These are phyloP conservation scores for Pteromalus puparum DNA, from an alignment of 1,140 invertebrate species.

Conservation along the genomic window DNA sequence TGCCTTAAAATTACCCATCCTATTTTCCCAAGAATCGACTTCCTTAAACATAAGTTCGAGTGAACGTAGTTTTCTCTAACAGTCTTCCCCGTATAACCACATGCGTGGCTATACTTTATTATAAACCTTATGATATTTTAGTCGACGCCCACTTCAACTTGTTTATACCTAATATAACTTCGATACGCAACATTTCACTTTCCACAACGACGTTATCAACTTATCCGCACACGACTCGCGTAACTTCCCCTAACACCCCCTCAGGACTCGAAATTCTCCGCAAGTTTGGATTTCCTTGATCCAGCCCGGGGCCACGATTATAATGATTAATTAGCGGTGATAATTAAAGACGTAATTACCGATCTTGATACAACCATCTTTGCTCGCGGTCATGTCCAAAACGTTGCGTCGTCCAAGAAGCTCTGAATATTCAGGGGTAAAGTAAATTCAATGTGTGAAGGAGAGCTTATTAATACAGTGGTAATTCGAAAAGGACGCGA, in stretches of 20 bases:
- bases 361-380: no score
- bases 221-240: neutral
- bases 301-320: neutral
- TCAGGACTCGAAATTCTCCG: neutral
- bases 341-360: neutral
- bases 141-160: no score
- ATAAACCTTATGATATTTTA: no score
- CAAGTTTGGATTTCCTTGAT: neutral
- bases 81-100: no score
- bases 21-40: neutral
- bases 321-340: neutral
- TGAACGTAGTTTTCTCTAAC: neutral
- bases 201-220: neutral
- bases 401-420: no score
- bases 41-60: neutral
- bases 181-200: neutral
- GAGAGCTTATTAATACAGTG: no score
- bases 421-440: no score
- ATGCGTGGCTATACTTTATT: no score
- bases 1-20: neutral
- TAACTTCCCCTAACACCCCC: neutral
- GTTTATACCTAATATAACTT: no score
- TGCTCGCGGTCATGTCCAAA: no score
- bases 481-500: neutral
- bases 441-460: no score